Base-by-base conservation (phyloP, 2,797 vertebrate species). In the Cercopithecus diana region DNA sequence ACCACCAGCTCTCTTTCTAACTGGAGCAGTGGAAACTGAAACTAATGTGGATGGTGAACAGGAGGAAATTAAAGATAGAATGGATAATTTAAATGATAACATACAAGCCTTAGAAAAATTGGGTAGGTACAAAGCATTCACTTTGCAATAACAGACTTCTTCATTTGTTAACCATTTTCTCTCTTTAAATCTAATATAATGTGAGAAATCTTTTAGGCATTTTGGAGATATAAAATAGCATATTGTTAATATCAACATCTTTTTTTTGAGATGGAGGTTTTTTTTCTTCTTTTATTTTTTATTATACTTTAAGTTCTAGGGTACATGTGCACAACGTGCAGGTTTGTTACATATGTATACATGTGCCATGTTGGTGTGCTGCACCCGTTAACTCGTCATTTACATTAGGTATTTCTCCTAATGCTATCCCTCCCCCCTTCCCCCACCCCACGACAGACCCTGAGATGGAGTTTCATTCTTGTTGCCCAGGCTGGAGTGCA, bases 11-110 rank as follows among this genome's bases (percentile, higher is more conserved):
- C 91, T 97, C 96, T 67, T 94, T 76, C 88, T 96, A 15, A 67
- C 95, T 92, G 97, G 90, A 95, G 93, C 93, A 88, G 76, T 97
- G 81, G 97, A 97, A 93, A 95, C 93, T 39, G 98, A 98, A 98
- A 97, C 84, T 36, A 89, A 80, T 43, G 30, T 98, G 95, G 96
- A 94, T 41, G 76, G 4, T n/a, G 97, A 97, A 72, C 97, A 95
- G 50, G 93, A 97, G n/a, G 77, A 95, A 81, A 86, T 72, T 48
- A 79, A 76, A 91, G 95, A 98, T 22, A 88, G 76, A 72, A 88
- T 79, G 75, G 94, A 96, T 81, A 96, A 84, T 95, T 86, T 90
- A 39, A 97, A 92, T n/a, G 97, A 93, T 50, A 96, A 90, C 39
- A 57, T 30, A 13, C 81, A 92, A 43, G 26, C 13, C 36, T 61